Base-by-base conservation (phyloP, 2,888 invertebrate genomes). In the Rhamnusium bicolor region DNA sequence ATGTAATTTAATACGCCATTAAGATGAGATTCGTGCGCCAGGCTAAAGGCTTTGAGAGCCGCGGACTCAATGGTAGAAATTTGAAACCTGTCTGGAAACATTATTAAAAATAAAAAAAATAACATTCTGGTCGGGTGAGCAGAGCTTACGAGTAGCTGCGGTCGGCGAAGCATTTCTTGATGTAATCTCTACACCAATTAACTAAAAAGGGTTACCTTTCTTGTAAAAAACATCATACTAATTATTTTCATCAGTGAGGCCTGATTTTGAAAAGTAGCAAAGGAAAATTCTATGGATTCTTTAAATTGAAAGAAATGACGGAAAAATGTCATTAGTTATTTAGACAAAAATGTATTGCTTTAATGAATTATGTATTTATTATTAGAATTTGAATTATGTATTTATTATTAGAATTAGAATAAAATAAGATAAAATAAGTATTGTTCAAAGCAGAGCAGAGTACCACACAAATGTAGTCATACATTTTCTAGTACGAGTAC, bases 1-100 rank as follows among this genome's bases (percentile, higher is more conserved):
- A 76, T 79, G 82, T 82, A 82, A 84, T 82, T 81, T 82, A 82
- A 83, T 82, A 83, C 75, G 74, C 79, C 80, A 82, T 83, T 82
- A 83, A 81, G 80, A 78, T 65, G 70, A 76, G 76, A 76, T 76
- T 74, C 74, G 72, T 68, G 76, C 53, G 61, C 56, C 67, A 8
- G 40, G 32, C 46, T 24, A 24, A 14, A 46, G 40, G 61, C 61
- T 40, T 21, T 40, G 18, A 61, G 10, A 40, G 21, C 54, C 40
- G 67, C 3, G 29, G 32, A 73, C 71, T 72, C 80, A 76, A 76
- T 77, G 80, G 81, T 81, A 79, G 82, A 83, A 82, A 83, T 81
- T 79, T 76, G 80, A 83, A 80, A 82, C 83, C 82, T 81, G 82
- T 81, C 83, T 82, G 80, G 79, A 79, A 80, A 79, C 75, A 81